These are phyloP conservation scores for Drosophila kepulauana DNA, from an alignment of 1,140 invertebrate species.

Conservation along the genomic window DNA sequence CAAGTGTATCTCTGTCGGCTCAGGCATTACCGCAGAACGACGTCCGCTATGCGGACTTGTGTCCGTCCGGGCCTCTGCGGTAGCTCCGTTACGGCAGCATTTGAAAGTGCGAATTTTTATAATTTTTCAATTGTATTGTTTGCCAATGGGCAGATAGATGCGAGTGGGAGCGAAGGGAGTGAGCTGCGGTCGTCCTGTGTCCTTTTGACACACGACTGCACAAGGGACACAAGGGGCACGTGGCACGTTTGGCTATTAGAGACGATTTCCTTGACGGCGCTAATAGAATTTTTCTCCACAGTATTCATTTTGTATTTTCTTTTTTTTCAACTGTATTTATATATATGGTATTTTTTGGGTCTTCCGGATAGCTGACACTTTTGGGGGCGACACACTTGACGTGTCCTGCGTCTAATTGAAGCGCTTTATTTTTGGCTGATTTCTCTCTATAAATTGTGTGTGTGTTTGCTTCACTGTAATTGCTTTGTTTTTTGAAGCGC, in stretches of 20 bases:
- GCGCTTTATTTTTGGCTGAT: conserved; percentile 27
- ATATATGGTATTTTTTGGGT: conserved; percentile 38
- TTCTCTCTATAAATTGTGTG: conserved; percentile 16
- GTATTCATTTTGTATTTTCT: background rate
- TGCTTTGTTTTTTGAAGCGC: conserved; percentile 77
- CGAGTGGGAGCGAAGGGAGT: conserved; percentile 28
- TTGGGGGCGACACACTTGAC: conserved; percentile 51
- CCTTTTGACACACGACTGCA: conserved; percentile 75
- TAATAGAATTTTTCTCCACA: conserved; percentile 67
- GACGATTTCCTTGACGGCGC: conserved; percentile 73
- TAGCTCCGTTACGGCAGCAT: conserved; percentile 49
- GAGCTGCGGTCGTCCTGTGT: conserved; percentile 72
- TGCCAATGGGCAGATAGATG: conserved; percentile 36
- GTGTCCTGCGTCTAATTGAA: conserved; percentile 44
- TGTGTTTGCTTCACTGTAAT: conserved; percentile 55
- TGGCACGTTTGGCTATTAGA: conserved; percentile 70
- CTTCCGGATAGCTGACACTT: conserved; percentile 57
- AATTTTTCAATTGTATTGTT: conserved; percentile 83
- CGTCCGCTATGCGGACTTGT: conserved; percentile 39
- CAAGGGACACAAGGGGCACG: conserved; percentile 55
- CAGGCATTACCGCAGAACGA: conserved; percentile 52
- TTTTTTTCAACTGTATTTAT: conserved; percentile 4
- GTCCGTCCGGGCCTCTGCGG: background rate
- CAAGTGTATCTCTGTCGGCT: conserved; percentile 72
- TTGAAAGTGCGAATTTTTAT: conserved; percentile 78